Conservation (phyloP, 1,140 invertebrate species). For the Himalopsyche phryganea region DNA sequence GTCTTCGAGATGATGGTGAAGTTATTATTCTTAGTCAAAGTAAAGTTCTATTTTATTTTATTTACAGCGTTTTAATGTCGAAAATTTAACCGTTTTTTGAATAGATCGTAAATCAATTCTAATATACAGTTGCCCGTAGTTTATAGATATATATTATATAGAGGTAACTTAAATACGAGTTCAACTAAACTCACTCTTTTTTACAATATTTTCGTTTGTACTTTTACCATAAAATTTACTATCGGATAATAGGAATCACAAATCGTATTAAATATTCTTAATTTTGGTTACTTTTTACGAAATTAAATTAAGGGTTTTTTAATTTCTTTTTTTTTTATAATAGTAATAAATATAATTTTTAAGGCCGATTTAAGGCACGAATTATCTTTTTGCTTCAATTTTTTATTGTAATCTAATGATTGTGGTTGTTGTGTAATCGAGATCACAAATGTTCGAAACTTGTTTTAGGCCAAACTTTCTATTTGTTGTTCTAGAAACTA, state of each 20-base stretch:
- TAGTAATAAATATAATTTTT: conserved; percentile 35
- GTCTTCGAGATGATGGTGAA: too few species aligned
- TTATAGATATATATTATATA: too few species aligned
- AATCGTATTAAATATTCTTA: conserved; percentile 12
- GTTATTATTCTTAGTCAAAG: too few species aligned
- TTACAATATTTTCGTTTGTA: conserved; percentile 5
- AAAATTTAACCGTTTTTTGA: too few species aligned
- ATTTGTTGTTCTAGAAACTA: conserved; percentile 28
- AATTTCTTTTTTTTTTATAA: conserved; percentile 22
- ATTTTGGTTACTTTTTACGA: conserved; percentile 2
- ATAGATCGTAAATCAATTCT: too few species aligned
- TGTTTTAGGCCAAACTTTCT: conserved; percentile 31
- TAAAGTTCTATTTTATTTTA: too few species aligned
- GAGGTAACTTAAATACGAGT: too few species aligned
- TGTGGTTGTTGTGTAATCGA: background rate
- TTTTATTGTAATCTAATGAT: conserved; percentile 16
- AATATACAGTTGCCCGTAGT: too few species aligned
- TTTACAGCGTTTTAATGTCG: too few species aligned
- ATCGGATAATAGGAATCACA: conserved; percentile 15
- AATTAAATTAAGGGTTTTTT: conserved; percentile 18
- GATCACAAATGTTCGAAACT: conserved; percentile 15
- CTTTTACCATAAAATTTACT: conserved; percentile 18
- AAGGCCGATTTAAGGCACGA: conserved; percentile 36
- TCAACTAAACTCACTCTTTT: too few species aligned
- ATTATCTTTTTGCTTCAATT: conserved; percentile 23